Evolutionary conservation across 2,797 vertebrate species (phyloP).

Genomic region (Tapirus indicus): DNA sequence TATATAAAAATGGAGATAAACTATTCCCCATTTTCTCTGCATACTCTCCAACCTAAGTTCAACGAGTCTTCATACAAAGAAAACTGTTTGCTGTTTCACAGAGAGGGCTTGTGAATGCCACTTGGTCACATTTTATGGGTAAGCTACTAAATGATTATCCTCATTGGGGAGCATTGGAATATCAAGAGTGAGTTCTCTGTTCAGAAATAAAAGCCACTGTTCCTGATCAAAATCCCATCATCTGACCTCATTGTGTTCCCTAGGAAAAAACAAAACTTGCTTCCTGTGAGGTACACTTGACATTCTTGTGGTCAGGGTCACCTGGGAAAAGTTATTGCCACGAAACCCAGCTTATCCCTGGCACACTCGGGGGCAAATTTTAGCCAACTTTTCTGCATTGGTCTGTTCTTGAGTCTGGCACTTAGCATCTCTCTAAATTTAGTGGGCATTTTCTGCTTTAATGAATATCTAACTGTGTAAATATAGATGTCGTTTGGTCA

Average conservation of each 20-base stretch:
- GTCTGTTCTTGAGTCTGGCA: slow-evolving; percentile 39
- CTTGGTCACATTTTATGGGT: neutral
- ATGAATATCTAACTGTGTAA: slow-evolving; percentile 37
- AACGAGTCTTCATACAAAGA: neutral
- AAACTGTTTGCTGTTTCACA: neutral
- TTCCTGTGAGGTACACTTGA: neutral
- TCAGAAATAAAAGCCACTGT: neutral
- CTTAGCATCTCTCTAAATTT: slow-evolving; percentile 46
- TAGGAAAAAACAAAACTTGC: neutral
- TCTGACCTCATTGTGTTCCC: neutral
- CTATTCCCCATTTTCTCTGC: neutral
- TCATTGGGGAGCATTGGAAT: neutral
- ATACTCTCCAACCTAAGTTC: neutral
- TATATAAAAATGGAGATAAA: neutral
- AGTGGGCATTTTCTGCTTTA: slow-evolving; percentile 64
- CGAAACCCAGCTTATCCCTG: neutral
- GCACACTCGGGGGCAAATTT: neutral
- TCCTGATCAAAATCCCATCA: neutral
- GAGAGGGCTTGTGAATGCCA: neutral
- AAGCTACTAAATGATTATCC: neutral
- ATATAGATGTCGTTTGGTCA: slow-evolving; percentile 73
- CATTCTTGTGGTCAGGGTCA: neutral
- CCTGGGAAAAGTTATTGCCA: neutral
- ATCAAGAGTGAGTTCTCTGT: neutral
- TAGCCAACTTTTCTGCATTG: neutral